phyloP scores from a whole-genome alignment of 1,140 invertebrate genomes.

The Eriosoma lanigerum region DNA sequence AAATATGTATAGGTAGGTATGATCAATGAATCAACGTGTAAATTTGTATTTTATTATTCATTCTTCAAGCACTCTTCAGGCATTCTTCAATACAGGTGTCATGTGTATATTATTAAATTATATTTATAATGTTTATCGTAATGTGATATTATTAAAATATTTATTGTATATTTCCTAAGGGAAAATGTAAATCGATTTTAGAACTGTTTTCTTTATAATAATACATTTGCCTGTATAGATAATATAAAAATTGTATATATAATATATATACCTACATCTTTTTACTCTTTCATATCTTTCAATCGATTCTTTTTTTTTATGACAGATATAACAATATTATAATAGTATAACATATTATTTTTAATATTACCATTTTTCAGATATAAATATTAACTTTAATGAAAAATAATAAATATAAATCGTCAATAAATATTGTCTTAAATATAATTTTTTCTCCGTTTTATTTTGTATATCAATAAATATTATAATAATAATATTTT shows the following conservation, averaged over 20 bases:
- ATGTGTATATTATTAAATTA: neutral
- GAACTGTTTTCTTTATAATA: neutral
- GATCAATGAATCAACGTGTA: slow-evolving; percentile 6
- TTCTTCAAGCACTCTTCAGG: no score
- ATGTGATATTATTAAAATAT: neutral
- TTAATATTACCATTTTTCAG: no score
- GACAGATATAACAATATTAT: no score
- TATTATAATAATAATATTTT: no score
- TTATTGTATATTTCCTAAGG: neutral
- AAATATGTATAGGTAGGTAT: neutral
- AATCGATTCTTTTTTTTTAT: neutral
- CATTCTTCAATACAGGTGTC: no score
- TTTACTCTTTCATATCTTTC: neutral
- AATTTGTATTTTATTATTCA: neutral
- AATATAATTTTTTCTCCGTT: no score
- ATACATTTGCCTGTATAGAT: neutral
- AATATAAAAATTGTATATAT: no score
- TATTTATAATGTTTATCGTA: neutral
- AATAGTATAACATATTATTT: no score
- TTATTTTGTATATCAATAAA: no score
- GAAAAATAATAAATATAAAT: no score
- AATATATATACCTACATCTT: neutral
- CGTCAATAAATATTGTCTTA: no score
- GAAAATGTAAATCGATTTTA: slow-evolving; percentile 3
- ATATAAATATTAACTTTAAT: no score